Evolutionary conservation across 2,888 invertebrate species (phyloP).

Genomic region (Drosophila demipolita): DNA sequence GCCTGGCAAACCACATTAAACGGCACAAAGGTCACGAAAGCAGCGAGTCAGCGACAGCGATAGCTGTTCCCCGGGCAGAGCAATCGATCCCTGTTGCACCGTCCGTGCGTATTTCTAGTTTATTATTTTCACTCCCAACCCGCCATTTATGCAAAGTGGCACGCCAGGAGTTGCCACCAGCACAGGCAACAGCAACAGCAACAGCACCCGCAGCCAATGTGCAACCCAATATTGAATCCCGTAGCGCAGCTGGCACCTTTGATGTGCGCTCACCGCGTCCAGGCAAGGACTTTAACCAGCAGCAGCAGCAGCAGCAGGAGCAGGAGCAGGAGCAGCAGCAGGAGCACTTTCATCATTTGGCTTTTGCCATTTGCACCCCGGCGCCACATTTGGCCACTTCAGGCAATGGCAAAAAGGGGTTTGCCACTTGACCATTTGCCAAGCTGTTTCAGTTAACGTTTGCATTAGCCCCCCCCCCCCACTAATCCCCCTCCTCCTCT

Average conservation of each 20-base stretch:
- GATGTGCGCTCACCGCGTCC: conserved; percentile 64
- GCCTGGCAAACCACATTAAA: conserved; percentile 74
- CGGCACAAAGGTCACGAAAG: conserved; percentile 73
- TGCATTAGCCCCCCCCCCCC: conserved; percentile 4
- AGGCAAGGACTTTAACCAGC: conserved; percentile 52
- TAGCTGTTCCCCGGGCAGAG: conserved; percentile 10
- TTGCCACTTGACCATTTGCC: conserved; percentile 68
- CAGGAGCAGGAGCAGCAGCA: conserved; percentile 18
- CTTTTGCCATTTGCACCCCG: conserved; percentile 75
- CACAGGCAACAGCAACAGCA: neutral
- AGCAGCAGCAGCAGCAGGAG: conserved; percentile 19
- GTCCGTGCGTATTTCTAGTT: conserved; percentile 72
- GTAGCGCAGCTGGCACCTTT: conserved; percentile 70
- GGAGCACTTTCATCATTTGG: conserved; percentile 76
- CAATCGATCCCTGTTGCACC: conserved; percentile 57
- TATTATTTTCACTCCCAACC: conserved; percentile 68
- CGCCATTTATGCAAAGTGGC: conserved; percentile 77
- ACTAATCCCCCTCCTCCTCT: neutral
- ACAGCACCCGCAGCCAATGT: conserved; percentile 5
- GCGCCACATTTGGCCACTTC: conserved; percentile 74
- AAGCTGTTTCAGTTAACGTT: conserved; percentile 33
- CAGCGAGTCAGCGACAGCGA: conserved; percentile 24
- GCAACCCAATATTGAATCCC: conserved; percentile 50
- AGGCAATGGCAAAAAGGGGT: conserved; percentile 55
- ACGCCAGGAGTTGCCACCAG: conserved; percentile 50